Percentiles rank a stretch among this genome's conserved stretches.
These are phyloP conservation scores for Herpetotheres cachinnans DNA, from an alignment of 2,113 vertebrate genomes.

Conservation along the genomic window DNA sequence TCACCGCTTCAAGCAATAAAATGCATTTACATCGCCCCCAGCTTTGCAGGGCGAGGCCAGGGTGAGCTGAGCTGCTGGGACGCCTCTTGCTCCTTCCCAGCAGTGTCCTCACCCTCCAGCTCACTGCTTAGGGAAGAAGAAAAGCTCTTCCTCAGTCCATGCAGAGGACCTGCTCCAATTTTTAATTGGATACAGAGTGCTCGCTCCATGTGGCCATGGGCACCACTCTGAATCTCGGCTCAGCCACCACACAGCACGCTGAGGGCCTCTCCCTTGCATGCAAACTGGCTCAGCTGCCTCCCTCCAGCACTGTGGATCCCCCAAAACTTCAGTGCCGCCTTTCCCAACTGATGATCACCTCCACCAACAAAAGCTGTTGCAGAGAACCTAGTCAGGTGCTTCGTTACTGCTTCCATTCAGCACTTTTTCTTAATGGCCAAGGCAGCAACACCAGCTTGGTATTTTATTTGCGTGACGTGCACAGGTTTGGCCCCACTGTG, in stretches of 20 bases:
- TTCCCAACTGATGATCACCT: neutral
- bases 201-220: neutral
- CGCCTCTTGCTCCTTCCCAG: neutral
- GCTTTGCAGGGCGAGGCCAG: accelerated
- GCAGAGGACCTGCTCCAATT: neutral
- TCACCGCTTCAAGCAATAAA: neutral
- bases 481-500: neutral
- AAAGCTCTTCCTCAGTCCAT: neutral
- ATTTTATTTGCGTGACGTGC: neutral
- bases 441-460: neutral
- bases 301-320: neutral
- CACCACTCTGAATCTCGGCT: accelerated
- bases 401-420: accelerated
- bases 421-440: neutral
- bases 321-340: neutral
- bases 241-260: accelerated
- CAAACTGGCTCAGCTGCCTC: neutral
- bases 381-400: accelerated
- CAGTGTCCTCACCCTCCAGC: neutral
- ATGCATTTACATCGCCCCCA: neutral
- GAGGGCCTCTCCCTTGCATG: neutral
- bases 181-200: neutral
- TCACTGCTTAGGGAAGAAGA: neutral
- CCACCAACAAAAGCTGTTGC: neutral
- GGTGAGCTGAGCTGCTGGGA: neutral